Evolutionary conservation across 2,113 vertebrate genomes (phyloP).

Genomic region (Thinocorus orbignyianus): DNA sequence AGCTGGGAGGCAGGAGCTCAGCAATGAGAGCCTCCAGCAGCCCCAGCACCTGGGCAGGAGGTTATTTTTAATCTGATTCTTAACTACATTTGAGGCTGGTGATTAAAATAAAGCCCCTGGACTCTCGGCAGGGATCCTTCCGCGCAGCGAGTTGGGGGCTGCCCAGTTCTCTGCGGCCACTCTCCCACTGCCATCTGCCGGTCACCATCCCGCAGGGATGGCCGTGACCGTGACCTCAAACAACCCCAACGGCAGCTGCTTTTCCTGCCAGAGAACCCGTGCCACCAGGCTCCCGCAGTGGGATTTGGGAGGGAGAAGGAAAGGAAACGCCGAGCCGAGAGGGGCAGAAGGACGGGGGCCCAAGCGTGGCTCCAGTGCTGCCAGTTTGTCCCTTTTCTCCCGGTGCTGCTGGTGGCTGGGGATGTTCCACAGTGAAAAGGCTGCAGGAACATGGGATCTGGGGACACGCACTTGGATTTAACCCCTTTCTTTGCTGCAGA

Average conservation of each 20-base stretch:
- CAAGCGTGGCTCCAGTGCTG: accelerated
- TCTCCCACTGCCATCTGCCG: conserved; percentile 48
- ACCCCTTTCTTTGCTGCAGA: not conserved
- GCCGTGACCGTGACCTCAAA: not conserved
- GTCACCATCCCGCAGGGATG: not conserved
- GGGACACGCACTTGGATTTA: accelerated
- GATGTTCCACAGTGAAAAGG: not conserved
- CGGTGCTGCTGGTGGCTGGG: accelerated
- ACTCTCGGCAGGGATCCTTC: not conserved
- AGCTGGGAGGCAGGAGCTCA: not conserved
- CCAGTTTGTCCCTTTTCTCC: not conserved
- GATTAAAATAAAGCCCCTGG: not conserved
- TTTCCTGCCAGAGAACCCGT: not conserved
- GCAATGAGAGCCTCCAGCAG: not conserved
- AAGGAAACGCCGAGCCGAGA: not conserved
- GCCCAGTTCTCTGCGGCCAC: not conserved
- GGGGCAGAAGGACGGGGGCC: not conserved
- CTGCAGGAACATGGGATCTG: not conserved
- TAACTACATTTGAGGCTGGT: not conserved
- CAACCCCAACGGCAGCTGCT: not conserved
- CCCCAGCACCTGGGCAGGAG: not conserved
- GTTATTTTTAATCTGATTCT: not conserved
- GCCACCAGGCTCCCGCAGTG: not conserved
- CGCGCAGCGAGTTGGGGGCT: not conserved
- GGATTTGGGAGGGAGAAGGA: not conserved